These are phyloP conservation scores for Neria commutata DNA, from an alignment of 2,888 invertebrate species.

Conservation along the genomic window DNA sequence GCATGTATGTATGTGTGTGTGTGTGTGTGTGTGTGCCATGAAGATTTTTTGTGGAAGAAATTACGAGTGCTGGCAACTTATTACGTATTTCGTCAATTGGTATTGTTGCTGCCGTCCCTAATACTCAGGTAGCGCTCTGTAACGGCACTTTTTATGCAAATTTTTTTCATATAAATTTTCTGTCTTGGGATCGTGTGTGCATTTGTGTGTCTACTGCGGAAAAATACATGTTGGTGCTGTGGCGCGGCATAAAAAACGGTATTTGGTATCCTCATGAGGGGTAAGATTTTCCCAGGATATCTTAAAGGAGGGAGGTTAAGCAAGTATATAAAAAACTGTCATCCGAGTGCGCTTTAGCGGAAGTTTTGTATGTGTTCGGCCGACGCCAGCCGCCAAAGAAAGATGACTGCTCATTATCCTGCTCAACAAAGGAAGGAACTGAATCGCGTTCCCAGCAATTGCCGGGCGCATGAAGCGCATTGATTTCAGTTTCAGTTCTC, in stretches of 20 bases:
- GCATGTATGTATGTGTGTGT: background rate
- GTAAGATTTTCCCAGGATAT: conserved; percentile 60
- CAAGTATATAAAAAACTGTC: conserved; percentile 40
- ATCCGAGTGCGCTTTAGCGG: conserved; percentile 38
- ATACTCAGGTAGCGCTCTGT: conserved; percentile 46
- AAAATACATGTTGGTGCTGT: conserved; percentile 16
- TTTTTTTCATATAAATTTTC: conserved; percentile 55
- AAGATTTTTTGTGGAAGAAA: conserved; percentile 22
- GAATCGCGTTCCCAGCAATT: conserved; percentile 36
- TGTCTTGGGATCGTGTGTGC: conserved; percentile 33
- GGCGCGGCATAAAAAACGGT: too few relatives aligned
- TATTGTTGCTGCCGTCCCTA: conserved; percentile 23
- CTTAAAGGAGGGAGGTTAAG: conserved; percentile 30
- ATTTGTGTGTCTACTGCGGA: conserved; percentile 22
- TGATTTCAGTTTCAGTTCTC: conserved; percentile 32
- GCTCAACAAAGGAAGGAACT: conserved; percentile 24
- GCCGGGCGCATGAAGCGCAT: conserved; percentile 39
- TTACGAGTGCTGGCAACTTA: conserved; percentile 31
- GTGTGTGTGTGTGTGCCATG: conserved; percentile 14
- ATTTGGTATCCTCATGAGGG: conserved; percentile 47
- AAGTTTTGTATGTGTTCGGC: conserved; percentile 41
- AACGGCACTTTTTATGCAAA: conserved; percentile 62
- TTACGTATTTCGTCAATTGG: conserved; percentile 38
- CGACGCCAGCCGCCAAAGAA: conserved; percentile 28
- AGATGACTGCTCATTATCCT: conserved; percentile 33